Conservation (phyloP, 2,113 vertebrate species). For the Strigops habroptila region DNA sequence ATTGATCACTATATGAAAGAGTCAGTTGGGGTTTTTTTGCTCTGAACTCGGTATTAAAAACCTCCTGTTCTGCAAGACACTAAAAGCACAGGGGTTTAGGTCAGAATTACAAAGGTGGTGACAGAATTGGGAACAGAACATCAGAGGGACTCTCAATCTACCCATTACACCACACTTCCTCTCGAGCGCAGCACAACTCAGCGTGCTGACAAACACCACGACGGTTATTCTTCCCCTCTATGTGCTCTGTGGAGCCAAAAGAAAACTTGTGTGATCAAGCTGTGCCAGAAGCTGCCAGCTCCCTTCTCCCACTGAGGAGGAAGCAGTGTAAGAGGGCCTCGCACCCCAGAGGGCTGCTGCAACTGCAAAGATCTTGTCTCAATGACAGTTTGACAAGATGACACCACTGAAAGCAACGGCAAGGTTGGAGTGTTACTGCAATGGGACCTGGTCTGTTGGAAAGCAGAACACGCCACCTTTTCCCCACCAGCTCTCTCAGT, state of each 20-base stretch:
- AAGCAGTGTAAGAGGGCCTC: not conserved
- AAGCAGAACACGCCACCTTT: not conserved
- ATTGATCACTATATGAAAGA: not conserved
- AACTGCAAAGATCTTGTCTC: not conserved
- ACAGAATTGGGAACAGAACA: not conserved
- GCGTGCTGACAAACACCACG: not conserved
- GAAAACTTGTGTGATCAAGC: not conserved
- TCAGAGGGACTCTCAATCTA: not conserved
- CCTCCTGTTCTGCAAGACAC: not conserved
- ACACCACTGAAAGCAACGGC: not conserved
- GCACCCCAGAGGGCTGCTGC: not conserved
- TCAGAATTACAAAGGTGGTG: not conserved
- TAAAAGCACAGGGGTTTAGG: not conserved
- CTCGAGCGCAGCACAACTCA: rapidly evolving
- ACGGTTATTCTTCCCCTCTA: not conserved
- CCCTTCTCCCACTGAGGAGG: not conserved
- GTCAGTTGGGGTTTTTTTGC: not conserved
- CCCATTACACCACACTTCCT: not conserved
- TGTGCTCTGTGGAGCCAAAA: not conserved
- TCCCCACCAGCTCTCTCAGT: not conserved
- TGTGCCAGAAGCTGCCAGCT: not conserved
- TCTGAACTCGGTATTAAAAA: not conserved
- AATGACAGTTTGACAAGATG: rapidly evolving
- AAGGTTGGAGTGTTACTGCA: rapidly evolving
- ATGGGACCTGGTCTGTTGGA: not conserved